Evolutionary conservation across 2,888 invertebrate species (phyloP), one percentile per base, ranked within the genome.

Genomic region (Arrhopalites spinosus): DNA sequence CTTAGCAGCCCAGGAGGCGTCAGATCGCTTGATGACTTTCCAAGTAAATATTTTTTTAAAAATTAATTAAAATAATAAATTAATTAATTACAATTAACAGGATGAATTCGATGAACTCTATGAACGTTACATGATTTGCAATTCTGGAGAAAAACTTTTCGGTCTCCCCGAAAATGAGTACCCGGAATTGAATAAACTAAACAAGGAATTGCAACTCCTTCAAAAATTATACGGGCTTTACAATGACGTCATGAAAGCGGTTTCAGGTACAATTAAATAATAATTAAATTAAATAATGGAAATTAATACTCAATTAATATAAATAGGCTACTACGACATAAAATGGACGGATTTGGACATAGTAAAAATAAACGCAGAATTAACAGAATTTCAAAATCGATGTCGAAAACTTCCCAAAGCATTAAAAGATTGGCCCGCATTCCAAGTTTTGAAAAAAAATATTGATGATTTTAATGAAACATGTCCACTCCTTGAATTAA

Each of bases 381-480:
- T 96, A 71, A 86, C 89, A 15, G 95, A 96, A 66, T 96, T 95
- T 84, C 94, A 95, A 86, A 87, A 91, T 81, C 91, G 90, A 91
- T 95, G 94, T 84, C 90, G 93, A 27, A 92, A 91, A 84, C 86
- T 96, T 69, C 95, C 95, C 0, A 92, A 90, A 85, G 94, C 89
- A 0, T 90, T 95, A 90, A 92, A 92, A 84, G 91, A 93, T 73
- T 82, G 82, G 82, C 93, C 93, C 0, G 95, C 95, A 0, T 96
- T 88, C 84, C 88, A 92, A 72, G 94, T 94, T 81, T 86, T 96
- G 76, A 95, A 94, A 84, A 91, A 90, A 79, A 95, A 93, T 86
- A 94, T 96, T 78, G 95, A 95, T 82, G 94, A 95, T 84, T 95
- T 96, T 85, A 94, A 92, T 84, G 91, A 95, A 85, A 92, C 92